phyloP scores from a whole-genome alignment of 2,797 vertebrate species.

The Apogon talboti region DNA sequence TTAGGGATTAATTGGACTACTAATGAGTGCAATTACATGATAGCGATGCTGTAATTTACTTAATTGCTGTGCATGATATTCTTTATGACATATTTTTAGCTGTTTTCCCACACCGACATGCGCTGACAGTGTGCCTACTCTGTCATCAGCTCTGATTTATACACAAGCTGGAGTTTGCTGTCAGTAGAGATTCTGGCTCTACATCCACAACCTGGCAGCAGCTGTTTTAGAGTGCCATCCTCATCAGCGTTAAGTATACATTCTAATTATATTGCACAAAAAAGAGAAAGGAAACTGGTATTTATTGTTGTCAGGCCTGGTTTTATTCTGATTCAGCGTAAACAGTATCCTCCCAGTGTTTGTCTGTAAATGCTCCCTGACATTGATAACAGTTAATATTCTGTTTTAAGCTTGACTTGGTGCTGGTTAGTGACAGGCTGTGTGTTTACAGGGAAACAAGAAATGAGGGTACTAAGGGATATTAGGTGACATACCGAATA shows the following conservation, averaged over 20 bases:
- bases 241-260: constrained; percentile 45
- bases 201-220: constrained; percentile 12
- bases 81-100: constrained; percentile 5
- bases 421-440: background rate
- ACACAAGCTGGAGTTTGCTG: constrained; percentile 10
- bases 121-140: constrained; percentile 6
- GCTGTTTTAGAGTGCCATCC: constrained; percentile 33
- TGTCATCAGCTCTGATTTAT: constrained; percentile 31
- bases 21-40: background rate
- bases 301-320: constrained; percentile 26
- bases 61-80: constrained; percentile 1
- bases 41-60: background rate
- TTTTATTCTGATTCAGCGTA: background rate
- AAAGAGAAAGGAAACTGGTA: constrained; percentile 16
- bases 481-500: constrained; percentile 5
- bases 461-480: constrained; percentile 12
- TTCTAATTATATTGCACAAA: constrained; percentile 43
- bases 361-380: too few species aligned
- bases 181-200: constrained; percentile 19
- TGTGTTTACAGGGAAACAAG: constrained; percentile 14
- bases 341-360: too few species aligned
- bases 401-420: too few species aligned
- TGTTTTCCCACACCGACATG: constrained; percentile 3
- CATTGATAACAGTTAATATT: too few species aligned
- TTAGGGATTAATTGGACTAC: constrained; percentile 2